Base-by-base conservation (phyloP, 2,888 invertebrate species). In the Cyrtodaria siliqua region DNA sequence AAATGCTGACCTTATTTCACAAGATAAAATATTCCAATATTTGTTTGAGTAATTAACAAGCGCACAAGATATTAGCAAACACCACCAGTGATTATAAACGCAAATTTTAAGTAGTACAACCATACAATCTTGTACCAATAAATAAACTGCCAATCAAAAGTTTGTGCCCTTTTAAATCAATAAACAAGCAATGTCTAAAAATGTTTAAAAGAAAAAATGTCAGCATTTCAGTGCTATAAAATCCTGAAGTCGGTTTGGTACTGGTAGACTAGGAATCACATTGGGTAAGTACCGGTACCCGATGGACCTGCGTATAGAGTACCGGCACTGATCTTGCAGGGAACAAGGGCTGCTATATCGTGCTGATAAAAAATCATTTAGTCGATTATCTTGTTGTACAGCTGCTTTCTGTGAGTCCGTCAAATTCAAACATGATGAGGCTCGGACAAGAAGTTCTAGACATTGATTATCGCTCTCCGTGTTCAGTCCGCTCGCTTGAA, bases 401-500 rank as follows among this genome's bases (percentile, higher is more conserved):
- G 84, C 78, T 27, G 81, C 69, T 9, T 86, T 73, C 27, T 91
- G 79, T 1, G 80, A 64, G 29, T 84, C 81, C 3, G 89, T 79
- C 23, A 91, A 59, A 18, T 88, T 86, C 72, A 92, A 82, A 75
- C 88, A 88, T 12, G 91, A 91, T 1, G 86, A 80, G 1, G 92
- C 91, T 60, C 84, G 82, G 9, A 92, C 62, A 23, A 92, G 77
- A 26, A 92, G 79, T 24, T 91, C 87, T 20, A 92, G 73, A 72
- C 90, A 88, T 2, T 79, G 87, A 71, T 91, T 89, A 57, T 92
- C 92, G 6, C 84, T 80, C 16, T 85, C 86, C 0, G 87, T 89
- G 55, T 90, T 90, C 14, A 92, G 80, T 14, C 92, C 92, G 44
- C 86, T 85, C 1, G 86, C 87, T 55, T 90, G 84, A n/a, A 92